Base-by-base conservation (phyloP, 64 coral and sea anemone genomes). In the Platygyra sinensis region DNA sequence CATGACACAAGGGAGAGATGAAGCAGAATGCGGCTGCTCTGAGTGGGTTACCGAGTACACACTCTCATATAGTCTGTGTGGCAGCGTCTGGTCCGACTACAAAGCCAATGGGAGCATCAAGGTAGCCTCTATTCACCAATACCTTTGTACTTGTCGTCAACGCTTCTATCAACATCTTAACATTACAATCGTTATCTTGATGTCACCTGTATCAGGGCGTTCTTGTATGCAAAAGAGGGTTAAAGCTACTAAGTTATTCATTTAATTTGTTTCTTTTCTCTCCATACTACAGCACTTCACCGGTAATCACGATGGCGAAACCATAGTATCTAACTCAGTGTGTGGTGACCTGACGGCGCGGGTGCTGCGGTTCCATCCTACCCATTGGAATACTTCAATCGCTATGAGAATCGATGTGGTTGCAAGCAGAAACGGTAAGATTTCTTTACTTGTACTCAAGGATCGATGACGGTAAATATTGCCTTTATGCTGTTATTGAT, bases 351-450 rank as follows among this genome's bases (percentile, higher is more conserved):
- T 89, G 16, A 77, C 76, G 36, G 87, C 87, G 8, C 54, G 87
- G 28, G 16, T 89, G 12, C 10, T 89, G 20, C 59, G 87, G 20
- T 52, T 88, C 12, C 27, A 79, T 71, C 87, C 87, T 8, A 25
- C 62, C 19, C 8, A 29, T 27, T 89, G 87, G 87, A 63, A 79
- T 62, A 71, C 15, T 13, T 4, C 57, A 28, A 89, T 89, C 62
- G 87, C 75, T 7, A 72, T 89, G 87, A 76, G 87, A 62, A 74
- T 89, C 42, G 87, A 62, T 24, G 62, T 89, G 18, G 14, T 89
- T 19, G 74, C 77, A 15, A 67, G 46, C 39, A 62, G 39, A 62
- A 77, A 79, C 17, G 55, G 87, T 89, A 20, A 80, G 76, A 67
- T 69, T n/a, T 10, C 10, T n/a, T 69, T 69, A 25, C n/a, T 69